Evolutionary conservation across 2,888 invertebrate genomes (phyloP).

Genomic region (Lithodes maja): DNA sequence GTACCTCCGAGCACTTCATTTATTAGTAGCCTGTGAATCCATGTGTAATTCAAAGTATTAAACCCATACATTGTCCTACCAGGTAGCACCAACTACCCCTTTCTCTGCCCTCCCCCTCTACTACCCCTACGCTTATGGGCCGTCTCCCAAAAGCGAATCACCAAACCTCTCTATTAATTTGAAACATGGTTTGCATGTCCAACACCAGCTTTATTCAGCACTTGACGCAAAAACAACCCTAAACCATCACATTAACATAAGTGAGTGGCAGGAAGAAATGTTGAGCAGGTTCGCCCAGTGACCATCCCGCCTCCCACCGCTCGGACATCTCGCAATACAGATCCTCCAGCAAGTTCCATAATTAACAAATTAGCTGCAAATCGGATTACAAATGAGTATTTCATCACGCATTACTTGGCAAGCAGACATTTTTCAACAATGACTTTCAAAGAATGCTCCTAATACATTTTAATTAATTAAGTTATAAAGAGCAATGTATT

Average conservation of each 20-base stretch:
- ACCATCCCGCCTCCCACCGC: constrained; percentile 12
- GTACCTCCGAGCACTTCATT: constrained; percentile 21
- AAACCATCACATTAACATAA: constrained; percentile 16
- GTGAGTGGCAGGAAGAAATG: not conserved
- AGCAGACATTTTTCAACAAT: constrained; percentile 37
- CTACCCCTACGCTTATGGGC: not conserved
- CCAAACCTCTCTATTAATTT: not conserved
- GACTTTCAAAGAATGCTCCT: constrained; percentile 41
- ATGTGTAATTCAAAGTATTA: not conserved
- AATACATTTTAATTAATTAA: constrained; percentile 53
- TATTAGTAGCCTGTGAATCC: constrained; percentile 28
- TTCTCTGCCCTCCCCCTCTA: not conserved
- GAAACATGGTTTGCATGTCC: not conserved
- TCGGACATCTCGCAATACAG: not conserved
- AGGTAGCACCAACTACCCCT: constrained; percentile 13
- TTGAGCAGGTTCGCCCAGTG: not conserved
- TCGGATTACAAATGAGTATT: constrained; percentile 52
- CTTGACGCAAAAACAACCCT: not conserved
- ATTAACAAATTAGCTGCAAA: constrained; percentile 54
- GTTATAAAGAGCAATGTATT: constrained; percentile 38
- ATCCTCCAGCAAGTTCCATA: constrained; percentile 31
- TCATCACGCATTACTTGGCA: constrained; percentile 52
- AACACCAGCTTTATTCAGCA: not conserved
- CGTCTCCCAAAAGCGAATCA: not conserved
- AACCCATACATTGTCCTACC: constrained; percentile 29